A percentile compares a stretch with the other conserved stretches of the same genome.
phyloP scores from a whole-genome alignment of 2,888 invertebrate genomes.

The Rhopalosiphum nymphaeae region DNA sequence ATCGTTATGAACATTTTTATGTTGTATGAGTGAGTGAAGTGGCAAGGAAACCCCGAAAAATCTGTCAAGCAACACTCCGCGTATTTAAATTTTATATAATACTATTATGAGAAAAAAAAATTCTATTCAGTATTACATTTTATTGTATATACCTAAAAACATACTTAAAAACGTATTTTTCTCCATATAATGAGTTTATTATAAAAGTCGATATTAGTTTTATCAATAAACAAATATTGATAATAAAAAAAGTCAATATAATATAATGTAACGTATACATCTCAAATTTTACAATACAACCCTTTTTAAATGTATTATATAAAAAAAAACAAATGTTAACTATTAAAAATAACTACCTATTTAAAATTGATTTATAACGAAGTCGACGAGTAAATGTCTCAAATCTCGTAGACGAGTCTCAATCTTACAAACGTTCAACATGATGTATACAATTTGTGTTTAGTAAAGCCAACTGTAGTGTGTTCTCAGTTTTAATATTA shows the following conservation, averaged over 20 bases:
- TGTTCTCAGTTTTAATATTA: neutral
- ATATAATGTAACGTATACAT: neutral
- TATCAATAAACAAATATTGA: neutral
- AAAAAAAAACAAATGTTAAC: neutral
- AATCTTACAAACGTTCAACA: neutral
- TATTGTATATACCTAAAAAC: neutral
- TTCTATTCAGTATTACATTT: neutral
- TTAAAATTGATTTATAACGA: neutral
- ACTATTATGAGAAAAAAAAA: neutral
- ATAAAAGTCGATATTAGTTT: constrained; percentile 2
- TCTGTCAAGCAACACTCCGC: neutral
- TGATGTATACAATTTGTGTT: neutral
- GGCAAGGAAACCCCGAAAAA: neutral
- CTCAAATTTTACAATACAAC: neutral
- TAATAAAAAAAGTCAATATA: neutral
- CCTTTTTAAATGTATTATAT: neutral
- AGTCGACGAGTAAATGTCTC: neutral
- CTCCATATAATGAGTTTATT: neutral
- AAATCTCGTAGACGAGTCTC: no score
- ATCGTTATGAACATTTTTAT: neutral
- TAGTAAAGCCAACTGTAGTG: neutral
- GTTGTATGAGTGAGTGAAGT: neutral
- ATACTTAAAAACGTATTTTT: neutral
- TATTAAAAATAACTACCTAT: neutral
- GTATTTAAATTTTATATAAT: neutral